Percentiles rank a stretch among this genome's conserved stretches.
These are phyloP conservation scores for Macrosoma leucophasiata DNA, from an alignment of 2,888 invertebrate species.

Conservation along the genomic window DNA sequence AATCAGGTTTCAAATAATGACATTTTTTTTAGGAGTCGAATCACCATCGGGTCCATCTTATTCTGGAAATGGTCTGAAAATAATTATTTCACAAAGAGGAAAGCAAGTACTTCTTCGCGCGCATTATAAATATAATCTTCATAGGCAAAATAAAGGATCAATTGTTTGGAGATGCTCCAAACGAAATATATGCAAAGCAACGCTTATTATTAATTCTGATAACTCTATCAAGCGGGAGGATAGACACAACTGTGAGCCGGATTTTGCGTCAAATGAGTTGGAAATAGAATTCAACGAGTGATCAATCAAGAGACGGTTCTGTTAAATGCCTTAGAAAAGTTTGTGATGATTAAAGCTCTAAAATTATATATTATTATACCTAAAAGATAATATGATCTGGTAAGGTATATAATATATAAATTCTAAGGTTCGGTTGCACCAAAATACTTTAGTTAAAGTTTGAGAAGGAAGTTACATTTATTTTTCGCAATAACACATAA, in stretches of 20 bases:
- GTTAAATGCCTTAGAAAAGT: too few species aligned
- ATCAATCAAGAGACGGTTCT: too few species aligned
- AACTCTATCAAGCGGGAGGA: slow-evolving; percentile 10
- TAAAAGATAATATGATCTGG: too few species aligned
- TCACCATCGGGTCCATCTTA: background rate
- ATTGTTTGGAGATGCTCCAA: slow-evolving; percentile 10
- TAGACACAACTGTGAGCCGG: slow-evolving; percentile 10
- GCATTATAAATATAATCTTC: slow-evolving; percentile 12
- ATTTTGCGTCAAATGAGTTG: slow-evolving; percentile 7
- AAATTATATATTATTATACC: too few species aligned
- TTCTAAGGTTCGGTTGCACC: too few species aligned
- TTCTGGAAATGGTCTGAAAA: slow-evolving; percentile 2
- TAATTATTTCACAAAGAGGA: slow-evolving; percentile 9
- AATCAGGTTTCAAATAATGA: background rate
- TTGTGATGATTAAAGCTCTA: too few species aligned
- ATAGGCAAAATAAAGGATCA: slow-evolving; percentile 10
- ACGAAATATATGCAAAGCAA: slow-evolving; percentile 7
- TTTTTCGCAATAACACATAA: too few species aligned
- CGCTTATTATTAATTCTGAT: slow-evolving; percentile 6
- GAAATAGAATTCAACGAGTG: too few species aligned
- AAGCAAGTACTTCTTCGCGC: slow-evolving; percentile 10
- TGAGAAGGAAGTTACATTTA: too few species aligned
- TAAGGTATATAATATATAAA: too few species aligned
- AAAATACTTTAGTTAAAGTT: too few species aligned
- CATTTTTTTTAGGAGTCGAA: background rate